phyloP scores from a whole-genome alignment of 2,113 vertebrate genomes.

The Pantherophis guttatus region DNA sequence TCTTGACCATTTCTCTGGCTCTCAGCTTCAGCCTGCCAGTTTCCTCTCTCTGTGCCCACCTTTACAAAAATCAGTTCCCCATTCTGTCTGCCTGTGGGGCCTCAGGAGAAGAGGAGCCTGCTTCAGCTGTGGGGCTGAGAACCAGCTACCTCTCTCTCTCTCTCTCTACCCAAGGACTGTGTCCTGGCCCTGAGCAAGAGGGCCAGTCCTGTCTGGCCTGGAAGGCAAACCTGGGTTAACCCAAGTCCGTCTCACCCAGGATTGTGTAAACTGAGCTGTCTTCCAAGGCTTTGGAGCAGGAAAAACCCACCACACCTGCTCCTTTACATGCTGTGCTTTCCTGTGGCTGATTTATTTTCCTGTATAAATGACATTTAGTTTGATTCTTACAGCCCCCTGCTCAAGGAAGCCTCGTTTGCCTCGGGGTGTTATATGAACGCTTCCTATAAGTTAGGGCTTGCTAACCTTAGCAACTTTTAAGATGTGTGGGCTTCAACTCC shows the following conservation, averaged over 20 bases:
- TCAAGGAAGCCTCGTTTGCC: neutral
- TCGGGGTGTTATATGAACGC: neutral
- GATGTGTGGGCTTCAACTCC: neutral
- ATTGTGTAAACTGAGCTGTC: neutral
- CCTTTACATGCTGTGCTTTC: neutral
- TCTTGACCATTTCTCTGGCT: neutral
- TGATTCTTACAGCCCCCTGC: neutral
- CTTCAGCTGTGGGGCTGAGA: neutral
- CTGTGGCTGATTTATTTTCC: neutral
- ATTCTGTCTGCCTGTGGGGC: neutral
- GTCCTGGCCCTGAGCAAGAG: neutral
- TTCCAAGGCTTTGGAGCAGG: neutral
- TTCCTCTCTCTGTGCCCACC: neutral
- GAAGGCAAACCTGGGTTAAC: neutral
- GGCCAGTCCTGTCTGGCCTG: accelerated
- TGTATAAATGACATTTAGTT: neutral
- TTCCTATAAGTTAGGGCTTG: neutral
- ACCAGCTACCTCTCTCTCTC: neutral
- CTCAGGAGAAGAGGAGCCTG: neutral
- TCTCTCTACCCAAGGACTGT: neutral
- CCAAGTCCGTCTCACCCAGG: neutral
- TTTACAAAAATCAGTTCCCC: neutral
- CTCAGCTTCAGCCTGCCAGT: neutral
- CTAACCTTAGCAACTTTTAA: neutral
- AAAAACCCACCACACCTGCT: neutral